A percentile compares a stretch with the other conserved stretches of the same genome.
Conservation (phyloP, 2,888 invertebrate genomes). For the Gari tellinella region DNA sequence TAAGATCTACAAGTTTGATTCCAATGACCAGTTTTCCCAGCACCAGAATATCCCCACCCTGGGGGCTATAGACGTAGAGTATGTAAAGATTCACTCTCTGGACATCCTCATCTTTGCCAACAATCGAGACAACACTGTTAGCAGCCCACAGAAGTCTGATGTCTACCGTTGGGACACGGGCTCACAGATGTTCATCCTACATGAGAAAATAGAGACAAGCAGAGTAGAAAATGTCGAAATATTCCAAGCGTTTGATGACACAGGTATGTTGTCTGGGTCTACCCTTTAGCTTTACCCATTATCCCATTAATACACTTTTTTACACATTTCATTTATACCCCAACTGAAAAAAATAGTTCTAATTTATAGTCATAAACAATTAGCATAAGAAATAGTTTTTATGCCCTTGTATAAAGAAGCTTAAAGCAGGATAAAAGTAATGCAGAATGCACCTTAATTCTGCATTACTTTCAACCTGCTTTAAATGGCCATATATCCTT, state of each 20-base stretch:
- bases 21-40: slow-evolving; percentile 70
- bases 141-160: slow-evolving; percentile 70
- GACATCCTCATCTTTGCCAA: slow-evolving; percentile 77
- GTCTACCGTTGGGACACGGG: slow-evolving; percentile 77
- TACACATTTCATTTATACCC: no score
- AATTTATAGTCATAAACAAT: no score
- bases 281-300: no score
- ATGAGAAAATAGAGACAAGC: slow-evolving; percentile 73
- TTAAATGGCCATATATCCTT: no score
- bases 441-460: no score
- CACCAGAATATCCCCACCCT: slow-evolving; percentile 78
- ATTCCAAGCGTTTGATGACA: slow-evolving; percentile 64
- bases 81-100: slow-evolving; percentile 64
- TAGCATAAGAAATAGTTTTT: no score
- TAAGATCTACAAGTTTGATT: slow-evolving; percentile 75
- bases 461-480: no score
- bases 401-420: no score
- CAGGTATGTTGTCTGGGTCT: slow-evolving; percentile 47
- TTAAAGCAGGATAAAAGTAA: no score
- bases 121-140: slow-evolving; percentile 74
- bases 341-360: no score
- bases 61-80: slow-evolving; percentile 74
- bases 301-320: no score
- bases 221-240: slow-evolving; percentile 66
- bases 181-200: slow-evolving; percentile 68